phyloP scores from a whole-genome alignment of 92 coral and sea anemone species.

The Epizoanthus illoricatus region DNA sequence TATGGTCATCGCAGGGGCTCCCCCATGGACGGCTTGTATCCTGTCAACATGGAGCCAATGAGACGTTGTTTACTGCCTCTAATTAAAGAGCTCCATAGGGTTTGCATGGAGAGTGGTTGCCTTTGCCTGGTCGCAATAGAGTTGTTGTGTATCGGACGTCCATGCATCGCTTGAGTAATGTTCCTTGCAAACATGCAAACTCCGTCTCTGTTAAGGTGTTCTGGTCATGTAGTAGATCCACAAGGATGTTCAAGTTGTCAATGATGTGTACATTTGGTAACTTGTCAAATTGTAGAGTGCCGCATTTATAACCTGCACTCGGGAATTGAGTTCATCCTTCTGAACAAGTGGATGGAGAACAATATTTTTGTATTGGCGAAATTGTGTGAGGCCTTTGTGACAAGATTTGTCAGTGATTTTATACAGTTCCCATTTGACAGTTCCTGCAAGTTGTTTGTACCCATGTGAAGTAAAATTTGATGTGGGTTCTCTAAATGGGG shows the following conservation, averaged over 20 bases:
- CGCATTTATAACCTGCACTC: background rate
- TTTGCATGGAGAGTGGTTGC: too few relatives aligned
- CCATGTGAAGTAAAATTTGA: constrained; percentile 4
- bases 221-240: background rate
- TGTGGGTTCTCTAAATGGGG: constrained; percentile 4
- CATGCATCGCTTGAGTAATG: background rate
- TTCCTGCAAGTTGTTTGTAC: background rate
- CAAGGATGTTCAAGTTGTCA: constrained; percentile 7
- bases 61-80: too few relatives aligned
- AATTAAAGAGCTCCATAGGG: too few relatives aligned
- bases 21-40: too few relatives aligned
- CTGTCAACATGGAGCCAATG: too few relatives aligned
- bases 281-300: constrained; percentile 8
- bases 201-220: background rate
- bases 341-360: background rate
- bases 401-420: background rate
- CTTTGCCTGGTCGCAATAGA: too few relatives aligned
- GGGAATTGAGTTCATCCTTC: constrained; percentile 1
- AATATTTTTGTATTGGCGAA: background rate
- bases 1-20: too few relatives aligned
- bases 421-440: constrained; percentile 4
- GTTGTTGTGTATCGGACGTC: background rate
- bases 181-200: background rate
- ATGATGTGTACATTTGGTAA: background rate
- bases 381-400: background rate